Conservation (phyloP, 2,113 vertebrate species). For the Serilophus lunatus region DNA sequence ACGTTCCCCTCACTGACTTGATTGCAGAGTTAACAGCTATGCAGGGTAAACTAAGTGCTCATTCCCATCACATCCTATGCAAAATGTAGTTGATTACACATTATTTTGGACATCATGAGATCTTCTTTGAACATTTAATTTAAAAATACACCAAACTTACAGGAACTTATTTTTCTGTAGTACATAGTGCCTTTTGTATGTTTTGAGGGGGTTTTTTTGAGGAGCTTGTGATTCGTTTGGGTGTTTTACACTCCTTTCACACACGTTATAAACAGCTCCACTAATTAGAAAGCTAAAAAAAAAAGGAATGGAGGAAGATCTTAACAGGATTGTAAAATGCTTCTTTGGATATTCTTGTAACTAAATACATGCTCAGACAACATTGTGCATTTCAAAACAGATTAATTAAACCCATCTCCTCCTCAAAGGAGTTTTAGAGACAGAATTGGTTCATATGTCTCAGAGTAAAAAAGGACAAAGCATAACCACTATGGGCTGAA, state of each 20-base stretch:
- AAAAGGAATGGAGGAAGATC: neutral
- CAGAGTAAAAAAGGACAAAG: neutral
- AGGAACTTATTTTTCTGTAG: neutral
- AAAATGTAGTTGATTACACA: neutral
- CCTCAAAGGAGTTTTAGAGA: neutral
- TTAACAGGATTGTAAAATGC: neutral
- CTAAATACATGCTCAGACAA: neutral
- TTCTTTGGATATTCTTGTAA: neutral
- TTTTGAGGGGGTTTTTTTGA: neutral
- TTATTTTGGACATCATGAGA: neutral
- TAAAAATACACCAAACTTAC: neutral
- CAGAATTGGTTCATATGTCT: neutral
- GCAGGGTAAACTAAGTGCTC: neutral
- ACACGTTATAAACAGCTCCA: neutral
- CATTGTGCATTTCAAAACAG: neutral
- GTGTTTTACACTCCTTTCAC: neutral
- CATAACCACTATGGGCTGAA: neutral
- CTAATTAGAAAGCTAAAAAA: neutral
- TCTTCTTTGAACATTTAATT: neutral
- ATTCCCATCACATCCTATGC: rapidly evolving
- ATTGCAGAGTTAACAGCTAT: neutral
- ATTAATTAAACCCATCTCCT: neutral
- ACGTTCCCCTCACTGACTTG: neutral
- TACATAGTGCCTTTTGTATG: neutral
- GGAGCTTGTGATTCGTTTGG: neutral